phyloP scores from a whole-genome alignment of 1,140 invertebrate genomes.

The Anthonomus grandis region DNA sequence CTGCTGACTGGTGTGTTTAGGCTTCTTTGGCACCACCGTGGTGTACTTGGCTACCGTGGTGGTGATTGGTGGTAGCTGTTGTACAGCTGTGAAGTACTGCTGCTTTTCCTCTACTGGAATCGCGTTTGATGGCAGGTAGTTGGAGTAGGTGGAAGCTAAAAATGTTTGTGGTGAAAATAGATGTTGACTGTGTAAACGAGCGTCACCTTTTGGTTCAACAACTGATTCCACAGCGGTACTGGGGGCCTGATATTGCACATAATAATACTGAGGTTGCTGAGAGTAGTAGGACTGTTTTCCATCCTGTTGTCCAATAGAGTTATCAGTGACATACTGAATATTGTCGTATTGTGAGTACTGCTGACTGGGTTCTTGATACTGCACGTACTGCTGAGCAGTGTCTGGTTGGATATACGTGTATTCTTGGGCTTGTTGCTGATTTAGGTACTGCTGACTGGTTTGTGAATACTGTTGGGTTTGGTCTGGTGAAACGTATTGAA shows the following conservation, averaged over 20 bases:
- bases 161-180: neutral
- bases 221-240: slow-evolving; percentile 36
- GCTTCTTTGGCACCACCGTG: slow-evolving; percentile 4
- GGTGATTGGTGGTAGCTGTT: slow-evolving; percentile 11
- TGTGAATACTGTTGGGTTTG: slow-evolving; percentile 11
- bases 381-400: neutral
- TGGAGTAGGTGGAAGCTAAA: neutral
- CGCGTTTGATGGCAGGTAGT: slow-evolving; percentile 19
- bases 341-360: slow-evolving; percentile 33
- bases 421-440: slow-evolving; percentile 6
- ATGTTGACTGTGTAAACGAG: neutral
- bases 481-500: too few species aligned
- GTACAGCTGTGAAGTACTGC: slow-evolving; percentile 19
- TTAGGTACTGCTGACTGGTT: slow-evolving; percentile 7
- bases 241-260: slow-evolving; percentile 34
- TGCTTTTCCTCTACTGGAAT: slow-evolving; percentile 25
- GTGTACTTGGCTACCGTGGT: slow-evolving; percentile 14
- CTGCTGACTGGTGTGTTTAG: neutral
- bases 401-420: slow-evolving; percentile 7
- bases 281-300: slow-evolving; percentile 18
- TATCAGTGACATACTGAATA: slow-evolving; percentile 36
- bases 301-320: slow-evolving; percentile 25
- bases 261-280: slow-evolving; percentile 35
- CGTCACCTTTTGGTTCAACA: slow-evolving; percentile 36
- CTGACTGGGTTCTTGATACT: slow-evolving; percentile 22